phyloP scores from a whole-genome alignment of 2,797 vertebrate species.

The Antrozous pallidus region DNA sequence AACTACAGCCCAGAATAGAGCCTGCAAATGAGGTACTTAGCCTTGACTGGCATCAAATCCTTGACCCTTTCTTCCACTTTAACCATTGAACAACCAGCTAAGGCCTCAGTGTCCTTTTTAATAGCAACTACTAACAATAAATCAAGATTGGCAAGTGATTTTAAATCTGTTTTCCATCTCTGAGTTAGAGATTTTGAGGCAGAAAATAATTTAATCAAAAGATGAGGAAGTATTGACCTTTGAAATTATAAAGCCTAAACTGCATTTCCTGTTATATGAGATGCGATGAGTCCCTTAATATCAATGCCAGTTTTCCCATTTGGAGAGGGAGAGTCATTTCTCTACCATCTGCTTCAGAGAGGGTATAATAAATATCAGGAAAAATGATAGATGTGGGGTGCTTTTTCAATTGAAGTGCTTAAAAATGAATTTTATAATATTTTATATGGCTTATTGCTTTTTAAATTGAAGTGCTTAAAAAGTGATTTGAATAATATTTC shows the following conservation, averaged over 20 bases:
- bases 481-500: constrained; percentile 15
- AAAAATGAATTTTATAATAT: neutral
- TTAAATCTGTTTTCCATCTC: neutral
- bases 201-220: neutral
- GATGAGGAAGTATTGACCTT: neutral
- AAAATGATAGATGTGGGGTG: neutral
- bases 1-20: too few relatives aligned
- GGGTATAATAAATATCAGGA: neutral
- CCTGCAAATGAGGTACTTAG: too few relatives aligned
- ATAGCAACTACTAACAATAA: neutral
- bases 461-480: constrained; percentile 10
- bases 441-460: neutral
- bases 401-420: neutral
- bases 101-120: neutral
- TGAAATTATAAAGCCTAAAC: neutral
- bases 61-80: too few relatives aligned
- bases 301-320: neutral
- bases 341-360: neutral
- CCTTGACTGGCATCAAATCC: too few relatives aligned
- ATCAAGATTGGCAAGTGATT: neutral
- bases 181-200: neutral
- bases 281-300: neutral
- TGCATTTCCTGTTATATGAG: neutral
- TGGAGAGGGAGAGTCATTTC: neutral
- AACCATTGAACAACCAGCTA: too few relatives aligned